Evolutionary conservation across 2,113 vertebrate species (phyloP).

Genomic region (Amphiprion percula): DNA sequence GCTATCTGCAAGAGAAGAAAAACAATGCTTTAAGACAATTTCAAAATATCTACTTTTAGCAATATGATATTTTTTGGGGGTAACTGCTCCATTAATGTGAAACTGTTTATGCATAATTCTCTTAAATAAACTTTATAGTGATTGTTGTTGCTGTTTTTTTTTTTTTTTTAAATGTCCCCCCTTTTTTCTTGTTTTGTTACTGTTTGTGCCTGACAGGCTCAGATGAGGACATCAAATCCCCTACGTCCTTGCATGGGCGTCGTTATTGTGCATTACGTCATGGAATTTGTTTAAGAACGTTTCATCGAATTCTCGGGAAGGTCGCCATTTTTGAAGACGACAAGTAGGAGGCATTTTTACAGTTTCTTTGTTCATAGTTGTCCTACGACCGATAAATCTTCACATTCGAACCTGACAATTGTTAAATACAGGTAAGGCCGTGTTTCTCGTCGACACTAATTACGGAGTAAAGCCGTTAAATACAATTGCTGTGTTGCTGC

Average conservation of each 20-base stretch:
- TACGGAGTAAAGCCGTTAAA: accelerated
- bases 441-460: accelerated
- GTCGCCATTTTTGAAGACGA: slow-evolving; percentile 73
- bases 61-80: too few species aligned
- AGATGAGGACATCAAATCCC: not conserved
- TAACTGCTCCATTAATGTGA: too few species aligned
- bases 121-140: too few species aligned
- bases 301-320: slow-evolving; percentile 16
- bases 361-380: slow-evolving; percentile 17
- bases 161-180: not conserved
- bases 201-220: slow-evolving; percentile 12
- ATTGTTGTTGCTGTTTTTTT: too few species aligned
- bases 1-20: too few species aligned
- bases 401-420: accelerated
- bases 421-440: slow-evolving; percentile 32
- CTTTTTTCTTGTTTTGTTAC: not conserved
- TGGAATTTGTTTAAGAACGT: slow-evolving; percentile 21
- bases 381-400: not conserved
- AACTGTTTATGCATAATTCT: too few species aligned
- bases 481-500: not conserved
- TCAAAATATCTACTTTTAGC: not conserved
- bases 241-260: not conserved
- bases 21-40: not conserved
- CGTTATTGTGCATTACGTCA: slow-evolving; percentile 21
- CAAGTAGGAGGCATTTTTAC: not conserved